Conservation (phyloP, 2,888 invertebrate species). For the Agrochola lychnidis region DNA sequence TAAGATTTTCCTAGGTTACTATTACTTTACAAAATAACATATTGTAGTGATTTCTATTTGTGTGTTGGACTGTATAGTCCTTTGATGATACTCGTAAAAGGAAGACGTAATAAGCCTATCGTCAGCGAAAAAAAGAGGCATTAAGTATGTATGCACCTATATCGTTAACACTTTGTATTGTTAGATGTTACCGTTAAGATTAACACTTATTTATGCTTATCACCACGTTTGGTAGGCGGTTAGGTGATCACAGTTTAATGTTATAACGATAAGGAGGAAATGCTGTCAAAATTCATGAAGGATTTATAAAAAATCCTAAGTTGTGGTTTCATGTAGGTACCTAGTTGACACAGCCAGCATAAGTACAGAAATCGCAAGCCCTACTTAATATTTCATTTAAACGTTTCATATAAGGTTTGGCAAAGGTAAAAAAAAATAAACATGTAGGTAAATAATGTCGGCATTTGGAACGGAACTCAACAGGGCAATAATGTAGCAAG, state of each 20-base stretch:
- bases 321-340: not conserved
- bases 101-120: not conserved
- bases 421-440: constrained; percentile 17
- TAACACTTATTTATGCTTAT: not conserved
- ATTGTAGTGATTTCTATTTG: not conserved
- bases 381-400: constrained; percentile 14
- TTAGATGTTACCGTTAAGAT: not conserved
- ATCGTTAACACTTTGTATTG: not conserved
- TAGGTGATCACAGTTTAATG: not conserved
- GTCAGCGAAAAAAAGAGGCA: not conserved
- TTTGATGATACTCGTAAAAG: not conserved
- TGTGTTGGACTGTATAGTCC: not conserved
- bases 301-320: not conserved
- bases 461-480: constrained; percentile 36
- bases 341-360: not conserved
- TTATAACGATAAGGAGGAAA: not conserved
- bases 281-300: not conserved
- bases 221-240: not conserved
- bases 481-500: constrained; percentile 47
- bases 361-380: not conserved
- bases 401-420: constrained; percentile 8
- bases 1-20: not conserved
- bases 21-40: constrained; percentile 7
- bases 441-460: constrained; percentile 32
- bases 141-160: not conserved